Conservation (phyloP, 2,113 vertebrate genomes). For the Pseudonaja textilis region DNA sequence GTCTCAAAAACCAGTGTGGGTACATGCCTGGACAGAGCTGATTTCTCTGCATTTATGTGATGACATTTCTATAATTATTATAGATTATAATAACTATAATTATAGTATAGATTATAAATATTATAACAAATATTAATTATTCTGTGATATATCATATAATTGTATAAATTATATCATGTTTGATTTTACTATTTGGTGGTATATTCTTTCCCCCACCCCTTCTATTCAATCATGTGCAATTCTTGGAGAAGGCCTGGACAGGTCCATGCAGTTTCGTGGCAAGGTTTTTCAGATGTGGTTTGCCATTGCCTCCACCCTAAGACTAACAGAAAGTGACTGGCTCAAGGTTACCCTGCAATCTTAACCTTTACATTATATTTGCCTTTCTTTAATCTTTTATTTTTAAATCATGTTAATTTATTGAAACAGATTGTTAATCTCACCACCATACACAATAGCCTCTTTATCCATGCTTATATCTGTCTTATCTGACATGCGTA, state of each 20-base stretch:
- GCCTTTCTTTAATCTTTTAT: not conserved
- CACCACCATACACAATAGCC: not conserved
- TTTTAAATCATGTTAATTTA: not conserved
- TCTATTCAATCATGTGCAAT: not conserved
- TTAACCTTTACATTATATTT: not conserved
- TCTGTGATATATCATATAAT: not conserved
- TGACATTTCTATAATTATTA: not conserved
- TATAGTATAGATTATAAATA: no score
- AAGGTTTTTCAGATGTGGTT: not conserved
- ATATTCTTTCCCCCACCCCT: not conserved
- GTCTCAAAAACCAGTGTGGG: not conserved
- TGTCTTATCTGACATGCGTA: not conserved
- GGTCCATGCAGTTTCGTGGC: not conserved
- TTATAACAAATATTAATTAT: no score
- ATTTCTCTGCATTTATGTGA: not conserved
- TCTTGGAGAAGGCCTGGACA: not conserved
- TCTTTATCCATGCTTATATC: not conserved
- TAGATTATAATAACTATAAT: no score
- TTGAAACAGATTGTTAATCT: not conserved
- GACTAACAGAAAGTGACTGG: not conserved
- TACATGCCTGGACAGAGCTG: not conserved
- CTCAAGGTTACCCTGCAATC: not conserved
- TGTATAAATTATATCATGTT: not conserved
- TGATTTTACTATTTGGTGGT: not conserved
- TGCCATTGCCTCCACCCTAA: not conserved